Conservation (phyloP, 2,888 invertebrate genomes). For the Cheilosia grossa region DNA sequence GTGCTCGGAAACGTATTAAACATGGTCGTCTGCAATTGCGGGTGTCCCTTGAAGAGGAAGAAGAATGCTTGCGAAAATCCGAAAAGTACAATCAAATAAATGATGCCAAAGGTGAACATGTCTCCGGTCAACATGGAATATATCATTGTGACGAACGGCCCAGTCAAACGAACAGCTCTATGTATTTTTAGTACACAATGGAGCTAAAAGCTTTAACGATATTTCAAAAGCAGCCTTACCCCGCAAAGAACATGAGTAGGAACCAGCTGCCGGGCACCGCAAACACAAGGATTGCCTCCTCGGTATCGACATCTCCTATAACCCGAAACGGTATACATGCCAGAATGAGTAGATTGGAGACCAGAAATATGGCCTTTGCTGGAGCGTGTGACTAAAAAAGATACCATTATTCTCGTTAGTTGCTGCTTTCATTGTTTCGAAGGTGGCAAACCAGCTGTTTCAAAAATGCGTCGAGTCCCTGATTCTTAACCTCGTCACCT, state of each 20-base stretch:
- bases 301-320: conserved; percentile 89
- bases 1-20: conserved; percentile 94
- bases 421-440: neutral
- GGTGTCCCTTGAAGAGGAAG: conserved; percentile 96
- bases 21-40: conserved; percentile 90
- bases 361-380: conserved; percentile 95
- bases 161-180: conserved; percentile 96
- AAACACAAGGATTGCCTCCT: conserved; percentile 95
- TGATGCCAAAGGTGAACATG: conserved; percentile 99
- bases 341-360: conserved; percentile 94
- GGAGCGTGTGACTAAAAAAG: conserved; percentile 93
- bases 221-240: conserved; percentile 85
- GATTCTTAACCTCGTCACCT: conserved; percentile 96
- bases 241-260: conserved; percentile 98
- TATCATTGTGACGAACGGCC: conserved; percentile 99
- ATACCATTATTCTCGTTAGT: neutral
- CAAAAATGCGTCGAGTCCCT: conserved; percentile 94
- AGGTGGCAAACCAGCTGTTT: conserved; percentile 90
- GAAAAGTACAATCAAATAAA: conserved; percentile 96
- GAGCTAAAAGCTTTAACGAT: neutral
- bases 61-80: conserved; percentile 98
- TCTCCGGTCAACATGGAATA: conserved; percentile 99
- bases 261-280: conserved; percentile 99
- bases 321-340: conserved; percentile 95
- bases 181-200: neutral